These are phyloP conservation scores for Drosophila meridionalis DNA, from an alignment of 2,888 invertebrate genomes.

Conservation along the genomic window DNA sequence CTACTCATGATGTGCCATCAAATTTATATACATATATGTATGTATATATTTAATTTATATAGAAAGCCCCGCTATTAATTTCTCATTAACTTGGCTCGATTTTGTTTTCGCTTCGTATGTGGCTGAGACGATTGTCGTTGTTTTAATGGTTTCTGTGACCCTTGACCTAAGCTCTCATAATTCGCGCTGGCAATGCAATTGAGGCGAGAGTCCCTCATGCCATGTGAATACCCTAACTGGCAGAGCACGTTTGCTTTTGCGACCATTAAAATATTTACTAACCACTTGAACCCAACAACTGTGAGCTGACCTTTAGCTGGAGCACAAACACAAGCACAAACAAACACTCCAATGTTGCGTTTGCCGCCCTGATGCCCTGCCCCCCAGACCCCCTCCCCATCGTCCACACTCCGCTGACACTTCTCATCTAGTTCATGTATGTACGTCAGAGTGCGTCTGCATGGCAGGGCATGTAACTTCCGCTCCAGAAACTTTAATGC, in stretches of 20 bases:
- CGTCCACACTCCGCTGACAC: neutral
- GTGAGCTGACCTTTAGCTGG: constrained; percentile 58
- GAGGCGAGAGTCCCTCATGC: neutral
- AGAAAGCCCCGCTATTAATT: neutral
- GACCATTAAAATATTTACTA: constrained; percentile 63
- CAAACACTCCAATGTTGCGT: constrained; percentile 10
- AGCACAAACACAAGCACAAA: constrained; percentile 35
- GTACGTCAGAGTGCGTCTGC: constrained; percentile 46
- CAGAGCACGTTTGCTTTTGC: constrained; percentile 30
- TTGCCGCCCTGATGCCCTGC: neutral
- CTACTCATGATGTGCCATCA: too few species aligned
- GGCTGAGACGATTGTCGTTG: neutral
- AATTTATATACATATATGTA: too few species aligned
- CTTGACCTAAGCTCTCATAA: constrained; percentile 38
- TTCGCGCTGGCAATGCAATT: constrained; percentile 14
- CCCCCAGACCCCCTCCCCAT: neutral
- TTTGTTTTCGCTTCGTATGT: neutral
- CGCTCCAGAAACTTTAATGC: constrained; percentile 71
- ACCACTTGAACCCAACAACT: constrained; percentile 58
- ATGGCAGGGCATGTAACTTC: constrained; percentile 66
- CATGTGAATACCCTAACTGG: constrained; percentile 9
- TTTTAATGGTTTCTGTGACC: constrained; percentile 20
- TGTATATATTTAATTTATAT: neutral
- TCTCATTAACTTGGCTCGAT: neutral
- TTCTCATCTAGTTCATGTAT: neutral